Percentiles rank a stretch among this genome's conserved stretches.
These are phyloP conservation scores for Diadegma fenestrale DNA, from an alignment of 2,888 invertebrate genomes.

Conservation along the genomic window DNA sequence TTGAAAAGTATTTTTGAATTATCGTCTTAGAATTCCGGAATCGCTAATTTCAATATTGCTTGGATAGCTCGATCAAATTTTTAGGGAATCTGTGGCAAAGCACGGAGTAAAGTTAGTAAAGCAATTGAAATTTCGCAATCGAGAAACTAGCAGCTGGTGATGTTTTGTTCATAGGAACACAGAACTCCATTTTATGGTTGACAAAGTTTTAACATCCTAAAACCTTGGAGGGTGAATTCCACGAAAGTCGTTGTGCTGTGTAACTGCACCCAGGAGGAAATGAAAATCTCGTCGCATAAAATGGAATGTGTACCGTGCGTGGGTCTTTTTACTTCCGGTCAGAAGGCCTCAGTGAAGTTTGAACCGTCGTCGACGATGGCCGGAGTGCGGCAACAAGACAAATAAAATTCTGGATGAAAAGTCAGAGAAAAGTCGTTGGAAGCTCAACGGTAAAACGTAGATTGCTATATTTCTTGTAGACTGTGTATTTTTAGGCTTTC, in stretches of 20 bases:
- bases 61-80: not conserved
- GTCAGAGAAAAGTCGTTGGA: slow-evolving; percentile 21
- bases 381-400: not conserved
- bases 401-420: slow-evolving; percentile 35
- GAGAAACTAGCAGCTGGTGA: not conserved
- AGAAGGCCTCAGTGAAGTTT: slow-evolving; percentile 39
- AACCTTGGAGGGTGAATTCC: slow-evolving; percentile 20
- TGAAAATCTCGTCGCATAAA: slow-evolving; percentile 61
- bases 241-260: slow-evolving; percentile 62
- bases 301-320: slow-evolving; percentile 35
- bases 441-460: slow-evolving; percentile 32
- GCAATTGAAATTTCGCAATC: not conserved
- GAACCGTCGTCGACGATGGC: slow-evolving; percentile 31
- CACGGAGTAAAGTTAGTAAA: not conserved
- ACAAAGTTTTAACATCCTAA: slow-evolving; percentile 7
- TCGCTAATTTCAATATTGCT: not conserved
- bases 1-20: slow-evolving; percentile 3
- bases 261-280: slow-evolving; percentile 72
- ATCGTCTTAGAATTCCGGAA: slow-evolving; percentile 18
- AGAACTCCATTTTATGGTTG: slow-evolving; percentile 22
- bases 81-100: not conserved
- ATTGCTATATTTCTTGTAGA: slow-evolving; percentile 17
- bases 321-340: slow-evolving; percentile 30
- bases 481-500: slow-evolving; percentile 10
- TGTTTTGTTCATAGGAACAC: slow-evolving; percentile 13